Base-by-base conservation (phyloP, 92 coral and sea anemone species). In the Zoanthus solanderi region DNA sequence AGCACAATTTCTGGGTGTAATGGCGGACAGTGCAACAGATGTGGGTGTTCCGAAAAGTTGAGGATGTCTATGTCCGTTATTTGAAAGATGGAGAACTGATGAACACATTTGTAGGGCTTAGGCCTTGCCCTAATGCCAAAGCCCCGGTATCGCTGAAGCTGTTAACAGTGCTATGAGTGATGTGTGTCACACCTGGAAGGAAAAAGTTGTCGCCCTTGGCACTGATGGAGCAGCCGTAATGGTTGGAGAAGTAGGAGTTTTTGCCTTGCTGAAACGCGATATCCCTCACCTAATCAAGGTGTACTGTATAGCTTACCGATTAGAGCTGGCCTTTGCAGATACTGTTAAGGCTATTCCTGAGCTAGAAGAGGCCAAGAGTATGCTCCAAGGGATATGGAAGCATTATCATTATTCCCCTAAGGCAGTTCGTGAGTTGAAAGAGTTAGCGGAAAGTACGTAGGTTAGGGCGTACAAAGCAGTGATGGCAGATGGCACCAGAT, bases 301-400 rank as follows among this genome's bases (percentile, higher is more conserved):
- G 29, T 67, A 54, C 47, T 77, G 82, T 29, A n/a, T 77, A 50
- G 82, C 48, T 15, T 44, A 76, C 32, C 48, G 48, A 53, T 32
- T 50, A 0, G 45, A 76, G 48, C 66, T 67, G 6, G 85, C 52
- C 1, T 60, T 60, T 34, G 52, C 44, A 60, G 74, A 79, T 42
- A 47, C 72, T 53, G 72, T 15, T 12, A 60, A 30, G 73, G 84
- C 15, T 77, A 46, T 87, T 42, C 44, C 23, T 4, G 72, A 79
- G 28, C 71, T 88, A 52, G 69, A 47, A 48, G 90, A 87, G 31
- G 86, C 56, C 37, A 87, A 87, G 28, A 86, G 79, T 32, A 9
- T 87, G 72, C 68, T 88, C 17, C 81, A 79, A 56, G 87, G 90
- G n/a, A 54, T 80, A 28, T 88, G 72, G 90, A 79, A 79, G 28